Evolutionary conservation across 1,140 invertebrate genomes (phyloP).

Genomic region (Papilio glaucus): DNA sequence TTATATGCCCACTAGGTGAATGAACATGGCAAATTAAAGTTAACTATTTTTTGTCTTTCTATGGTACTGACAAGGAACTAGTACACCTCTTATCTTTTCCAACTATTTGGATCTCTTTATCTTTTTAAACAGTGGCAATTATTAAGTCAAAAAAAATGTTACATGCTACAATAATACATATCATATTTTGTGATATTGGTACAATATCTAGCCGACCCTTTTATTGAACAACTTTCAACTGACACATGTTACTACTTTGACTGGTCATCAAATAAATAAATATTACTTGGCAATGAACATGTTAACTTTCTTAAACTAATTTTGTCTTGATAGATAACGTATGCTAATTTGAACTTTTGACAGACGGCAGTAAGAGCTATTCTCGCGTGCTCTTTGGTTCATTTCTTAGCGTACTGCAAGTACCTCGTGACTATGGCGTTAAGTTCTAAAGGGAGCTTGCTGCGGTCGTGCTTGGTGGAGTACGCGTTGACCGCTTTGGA

Average conservation of each 20-base stretch:
- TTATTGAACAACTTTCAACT: not conserved
- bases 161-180: too few species aligned
- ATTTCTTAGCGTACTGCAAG: conserved; percentile 63
- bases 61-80: not conserved
- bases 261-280: not conserved
- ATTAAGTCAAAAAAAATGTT: too few species aligned
- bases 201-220: not conserved
- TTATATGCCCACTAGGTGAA: not conserved
- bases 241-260: not conserved
- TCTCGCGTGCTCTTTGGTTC: conserved; percentile 40
- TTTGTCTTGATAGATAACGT: not conserved
- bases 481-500: conserved; percentile 84
- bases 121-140: too few species aligned
- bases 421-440: conserved; percentile 68
- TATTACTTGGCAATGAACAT: not conserved
- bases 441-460: conserved; percentile 85
- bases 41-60: not conserved
- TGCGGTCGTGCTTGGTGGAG: conserved; percentile 82
- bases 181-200: too few species aligned
- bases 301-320: conserved; percentile 32
- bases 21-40: too few species aligned
- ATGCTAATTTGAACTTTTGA: conserved; percentile 36
- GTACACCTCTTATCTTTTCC: not conserved
- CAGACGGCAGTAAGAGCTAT: conserved; percentile 10
- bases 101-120: too few species aligned